These are phyloP conservation scores for Drosophila insularis DNA, from an alignment of 1,140 invertebrate genomes.

Conservation along the genomic window DNA sequence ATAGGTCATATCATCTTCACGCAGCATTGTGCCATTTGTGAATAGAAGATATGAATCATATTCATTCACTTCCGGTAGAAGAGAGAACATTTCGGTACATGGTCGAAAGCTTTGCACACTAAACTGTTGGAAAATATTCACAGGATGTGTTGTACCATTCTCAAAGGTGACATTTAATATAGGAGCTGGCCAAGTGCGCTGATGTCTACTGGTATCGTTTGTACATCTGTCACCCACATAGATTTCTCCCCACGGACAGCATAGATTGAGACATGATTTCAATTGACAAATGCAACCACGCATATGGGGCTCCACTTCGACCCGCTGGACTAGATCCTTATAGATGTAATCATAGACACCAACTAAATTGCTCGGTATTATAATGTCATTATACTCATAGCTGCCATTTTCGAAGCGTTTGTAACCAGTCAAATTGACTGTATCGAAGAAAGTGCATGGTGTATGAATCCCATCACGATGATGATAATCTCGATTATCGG, in stretches of 20 bases:
- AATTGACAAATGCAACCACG: conserved; percentile 75
- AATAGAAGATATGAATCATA: conserved; percentile 64
- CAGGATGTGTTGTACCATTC: conserved; percentile 29
- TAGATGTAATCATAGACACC: conserved; percentile 71
- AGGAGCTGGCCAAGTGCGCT: conserved; percentile 52
- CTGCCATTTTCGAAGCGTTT: conserved; percentile 61
- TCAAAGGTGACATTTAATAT: conserved; percentile 63
- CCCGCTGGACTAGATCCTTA: conserved; percentile 51
- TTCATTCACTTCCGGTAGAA: conserved; percentile 47
- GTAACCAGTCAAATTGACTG: conserved; percentile 69
- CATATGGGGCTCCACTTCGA: conserved; percentile 59
- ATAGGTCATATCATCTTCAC: conserved; percentile 44
- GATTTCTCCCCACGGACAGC: conserved; percentile 67
- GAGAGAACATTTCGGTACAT: conserved; percentile 66
- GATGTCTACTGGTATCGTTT: conserved; percentile 26
- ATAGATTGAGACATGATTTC: conserved; percentile 74
- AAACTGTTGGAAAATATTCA: conserved; percentile 68
- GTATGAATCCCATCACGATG: conserved; percentile 65
- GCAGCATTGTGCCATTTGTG: conserved; percentile 66
- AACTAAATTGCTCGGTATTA: conserved; percentile 66
- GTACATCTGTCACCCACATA: conserved; percentile 42
- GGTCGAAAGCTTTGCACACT: conserved; percentile 73
- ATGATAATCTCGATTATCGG: conserved; percentile 46
- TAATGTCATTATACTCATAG: conserved; percentile 61
- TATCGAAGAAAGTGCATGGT: conserved; percentile 73